These are phyloP conservation scores for Sorex fumeus DNA, from an alignment of 2,113 vertebrate species.

Conservation along the genomic window DNA sequence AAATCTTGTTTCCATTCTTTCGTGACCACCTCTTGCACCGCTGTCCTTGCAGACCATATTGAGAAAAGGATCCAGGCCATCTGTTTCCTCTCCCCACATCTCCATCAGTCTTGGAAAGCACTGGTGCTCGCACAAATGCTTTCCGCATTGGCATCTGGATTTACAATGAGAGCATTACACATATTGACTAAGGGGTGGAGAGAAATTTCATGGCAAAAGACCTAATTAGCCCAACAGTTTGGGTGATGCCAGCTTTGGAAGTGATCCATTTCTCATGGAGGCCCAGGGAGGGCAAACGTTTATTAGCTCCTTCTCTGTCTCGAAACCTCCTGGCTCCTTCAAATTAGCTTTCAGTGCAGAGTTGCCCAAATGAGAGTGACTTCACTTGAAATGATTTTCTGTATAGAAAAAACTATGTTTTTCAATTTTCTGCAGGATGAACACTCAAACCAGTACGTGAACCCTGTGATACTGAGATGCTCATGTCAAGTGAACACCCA, in stretches of 20 bases:
- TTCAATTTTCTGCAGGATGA: constrained; percentile 36
- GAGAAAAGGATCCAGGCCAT: neutral
- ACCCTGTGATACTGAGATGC: neutral
- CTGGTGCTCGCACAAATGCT: neutral
- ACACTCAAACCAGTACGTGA: neutral
- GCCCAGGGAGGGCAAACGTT: constrained; percentile 34
- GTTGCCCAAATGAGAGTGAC: constrained; percentile 46
- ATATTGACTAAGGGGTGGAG: constrained; percentile 1
- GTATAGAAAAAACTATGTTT: constrained; percentile 34
- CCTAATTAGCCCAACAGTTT: constrained; percentile 41
- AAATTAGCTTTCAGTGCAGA: constrained; percentile 25
- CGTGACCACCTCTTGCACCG: too few species aligned
- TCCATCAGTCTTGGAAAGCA: constrained; percentile 4
- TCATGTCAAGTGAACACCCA: neutral
- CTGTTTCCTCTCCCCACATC: neutral
- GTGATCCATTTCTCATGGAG: neutral
- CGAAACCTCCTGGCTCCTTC: constrained; percentile 39
- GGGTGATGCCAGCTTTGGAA: constrained; percentile 22
- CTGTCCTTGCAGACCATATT: neutral
- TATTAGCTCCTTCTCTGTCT: constrained; percentile 26
- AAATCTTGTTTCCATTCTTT: neutral
- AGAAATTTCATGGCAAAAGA: constrained; percentile 52
- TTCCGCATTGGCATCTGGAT: neutral
- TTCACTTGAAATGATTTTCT: constrained; percentile 20
- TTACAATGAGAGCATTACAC: neutral